A percentile compares a stretch with the other conserved stretches of the same genome.
Evolutionary conservation across 1,140 invertebrate genomes (phyloP).

Genomic region (Conus ventricosus): DNA sequence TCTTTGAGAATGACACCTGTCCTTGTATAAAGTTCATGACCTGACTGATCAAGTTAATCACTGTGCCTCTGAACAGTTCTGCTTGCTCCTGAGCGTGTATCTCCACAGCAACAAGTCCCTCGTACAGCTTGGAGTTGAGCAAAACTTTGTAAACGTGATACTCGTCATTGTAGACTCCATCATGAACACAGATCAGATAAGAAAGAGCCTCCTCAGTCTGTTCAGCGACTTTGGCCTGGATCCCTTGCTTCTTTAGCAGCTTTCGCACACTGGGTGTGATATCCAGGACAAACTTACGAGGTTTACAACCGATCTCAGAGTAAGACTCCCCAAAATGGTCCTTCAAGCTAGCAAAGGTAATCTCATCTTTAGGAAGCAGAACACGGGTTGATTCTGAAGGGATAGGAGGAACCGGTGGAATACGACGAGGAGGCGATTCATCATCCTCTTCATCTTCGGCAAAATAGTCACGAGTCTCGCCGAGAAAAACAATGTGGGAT

Average conservation of each 20-base stretch:
- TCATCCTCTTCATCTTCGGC: neutral
- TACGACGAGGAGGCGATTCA: neutral
- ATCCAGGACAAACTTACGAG: conserved; percentile 45
- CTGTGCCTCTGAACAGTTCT: neutral
- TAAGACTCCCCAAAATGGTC: conserved; percentile 37
- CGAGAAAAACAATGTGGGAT: conserved; percentile 1
- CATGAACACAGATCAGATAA: conserved; percentile 36
- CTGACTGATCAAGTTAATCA: conserved; percentile 6
- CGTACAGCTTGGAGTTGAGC: conserved; percentile 29
- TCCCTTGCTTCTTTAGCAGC: conserved; percentile 11
- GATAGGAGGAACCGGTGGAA: neutral
- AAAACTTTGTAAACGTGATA: conserved; percentile 35
- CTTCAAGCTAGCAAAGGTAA: conserved; percentile 18
- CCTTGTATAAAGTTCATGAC: conserved; percentile 5
- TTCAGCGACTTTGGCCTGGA: conserved; percentile 1
- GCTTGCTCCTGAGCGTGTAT: neutral
- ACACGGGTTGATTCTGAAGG: conserved; percentile 21
- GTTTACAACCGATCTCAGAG: conserved; percentile 32
- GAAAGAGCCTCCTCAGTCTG: conserved; percentile 26
- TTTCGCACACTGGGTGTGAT: conserved; percentile 31
- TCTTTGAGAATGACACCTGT: neutral
- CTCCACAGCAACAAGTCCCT: neutral
- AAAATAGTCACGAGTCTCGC: neutral
- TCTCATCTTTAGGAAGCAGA: conserved; percentile 21
- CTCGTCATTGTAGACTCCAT: conserved; percentile 34